Evolutionary conservation across 2,888 invertebrate genomes (phyloP).

Genomic region (Leptinotarsa rubiginosa): DNA sequence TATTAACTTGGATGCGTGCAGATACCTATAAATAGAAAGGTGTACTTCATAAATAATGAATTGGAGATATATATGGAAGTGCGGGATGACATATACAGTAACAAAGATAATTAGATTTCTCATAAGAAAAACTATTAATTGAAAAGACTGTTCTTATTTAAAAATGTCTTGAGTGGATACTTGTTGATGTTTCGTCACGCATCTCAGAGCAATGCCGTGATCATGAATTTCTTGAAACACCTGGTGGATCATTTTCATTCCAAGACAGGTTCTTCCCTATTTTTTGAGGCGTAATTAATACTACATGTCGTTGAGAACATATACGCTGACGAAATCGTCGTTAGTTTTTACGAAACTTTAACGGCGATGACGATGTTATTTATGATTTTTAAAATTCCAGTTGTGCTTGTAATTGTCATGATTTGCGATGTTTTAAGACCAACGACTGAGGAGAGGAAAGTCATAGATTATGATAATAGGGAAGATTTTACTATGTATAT

Average conservation of each 20-base stretch:
- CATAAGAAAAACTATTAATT: constrained; percentile 11
- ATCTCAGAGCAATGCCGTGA: background rate
- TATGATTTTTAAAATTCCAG: no score
- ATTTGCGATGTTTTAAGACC: no score
- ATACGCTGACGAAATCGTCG: background rate
- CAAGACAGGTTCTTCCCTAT: constrained; percentile 1
- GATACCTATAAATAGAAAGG: constrained; percentile 34
- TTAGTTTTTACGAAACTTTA: no score
- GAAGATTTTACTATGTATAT: no score
- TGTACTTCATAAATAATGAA: constrained; percentile 37
- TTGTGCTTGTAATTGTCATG: no score
- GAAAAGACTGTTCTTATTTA: constrained; percentile 5
- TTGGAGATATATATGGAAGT: constrained; percentile 35
- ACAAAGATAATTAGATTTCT: constrained; percentile 22
- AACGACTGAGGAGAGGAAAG: no score
- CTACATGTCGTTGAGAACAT: background rate
- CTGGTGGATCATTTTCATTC: constrained; percentile 1
- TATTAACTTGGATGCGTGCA: constrained; percentile 19
- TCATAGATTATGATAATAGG: no score
- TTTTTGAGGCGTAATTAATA: background rate
- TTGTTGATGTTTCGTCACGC: constrained; percentile 14
- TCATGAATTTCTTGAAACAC: constrained; percentile 8
- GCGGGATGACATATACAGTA: constrained; percentile 30
- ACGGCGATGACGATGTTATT: no score
- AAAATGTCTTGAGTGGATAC: constrained; percentile 14